Evolutionary conservation across 2,113 vertebrate species (phyloP).

Genomic region (Zingel zingel): DNA sequence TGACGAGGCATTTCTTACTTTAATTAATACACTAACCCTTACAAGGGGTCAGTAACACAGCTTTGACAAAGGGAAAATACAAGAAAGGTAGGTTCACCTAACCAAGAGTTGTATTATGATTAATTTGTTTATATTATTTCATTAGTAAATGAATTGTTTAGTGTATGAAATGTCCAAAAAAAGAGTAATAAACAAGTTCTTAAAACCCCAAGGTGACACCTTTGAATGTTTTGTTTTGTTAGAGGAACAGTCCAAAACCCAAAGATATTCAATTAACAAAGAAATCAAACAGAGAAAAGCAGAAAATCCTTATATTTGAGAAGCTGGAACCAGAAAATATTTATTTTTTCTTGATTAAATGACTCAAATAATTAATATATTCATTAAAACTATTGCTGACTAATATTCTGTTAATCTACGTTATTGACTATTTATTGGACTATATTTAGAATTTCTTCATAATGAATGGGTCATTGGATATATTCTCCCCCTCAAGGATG

Average conservation of each 20-base stretch:
- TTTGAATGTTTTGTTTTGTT: not conserved
- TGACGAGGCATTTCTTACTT: not conserved
- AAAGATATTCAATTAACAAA: not conserved
- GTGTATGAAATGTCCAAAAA: not conserved
- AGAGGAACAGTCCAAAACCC: not conserved
- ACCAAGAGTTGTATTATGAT: not conserved
- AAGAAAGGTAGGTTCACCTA: not conserved
- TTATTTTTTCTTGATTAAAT: not conserved
- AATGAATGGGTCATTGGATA: not conserved
- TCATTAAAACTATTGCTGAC: not conserved
- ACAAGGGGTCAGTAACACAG: not conserved
- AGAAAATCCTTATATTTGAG: too few relatives aligned
- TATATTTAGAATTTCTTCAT: not conserved
- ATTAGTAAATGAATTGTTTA: not conserved
- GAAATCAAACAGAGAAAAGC: not conserved
- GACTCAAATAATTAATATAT: not conserved
- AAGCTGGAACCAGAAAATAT: not conserved
- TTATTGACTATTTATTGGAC: not conserved
- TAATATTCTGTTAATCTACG: not conserved
- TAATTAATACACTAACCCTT: not conserved
- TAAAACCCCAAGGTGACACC: not conserved
- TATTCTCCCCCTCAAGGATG: not conserved
- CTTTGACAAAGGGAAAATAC: not conserved
- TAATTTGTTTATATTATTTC: not conserved
- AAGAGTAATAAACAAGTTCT: too few relatives aligned